Percentiles rank a stretch among this genome's conserved stretches.
Conservation (phyloP, 2,113 vertebrate species). For the Pachyramphus minor region DNA sequence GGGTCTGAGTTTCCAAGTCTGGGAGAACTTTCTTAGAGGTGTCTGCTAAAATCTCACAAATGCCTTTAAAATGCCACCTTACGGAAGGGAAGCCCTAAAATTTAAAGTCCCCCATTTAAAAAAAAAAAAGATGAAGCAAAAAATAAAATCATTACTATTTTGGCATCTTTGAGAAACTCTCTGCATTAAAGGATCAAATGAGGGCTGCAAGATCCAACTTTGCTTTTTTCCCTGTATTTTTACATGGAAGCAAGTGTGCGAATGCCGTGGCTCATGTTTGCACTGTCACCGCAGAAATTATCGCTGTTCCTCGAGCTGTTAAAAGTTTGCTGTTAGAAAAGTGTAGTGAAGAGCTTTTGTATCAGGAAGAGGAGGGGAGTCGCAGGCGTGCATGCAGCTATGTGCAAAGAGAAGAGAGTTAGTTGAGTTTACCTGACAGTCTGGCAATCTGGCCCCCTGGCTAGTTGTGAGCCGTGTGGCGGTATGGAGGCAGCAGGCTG, state of each 20-base stretch:
- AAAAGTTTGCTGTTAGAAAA: background rate
- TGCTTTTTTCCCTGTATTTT: background rate
- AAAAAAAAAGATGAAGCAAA: background rate
- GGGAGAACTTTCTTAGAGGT: background rate
- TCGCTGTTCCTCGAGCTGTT: background rate
- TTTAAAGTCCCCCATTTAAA: background rate
- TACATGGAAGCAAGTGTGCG: background rate
- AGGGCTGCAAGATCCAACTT: background rate
- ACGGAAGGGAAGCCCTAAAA: background rate
- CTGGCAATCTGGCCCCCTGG: constrained; percentile 82
- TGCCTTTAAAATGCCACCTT: background rate
- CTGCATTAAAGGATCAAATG: background rate
- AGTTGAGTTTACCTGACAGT: constrained; percentile 86
- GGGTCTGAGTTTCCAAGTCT: background rate
- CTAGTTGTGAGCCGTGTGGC: constrained; percentile 93
- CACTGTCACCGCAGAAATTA: constrained; percentile 3
- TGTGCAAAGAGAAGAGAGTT: constrained; percentile 37
- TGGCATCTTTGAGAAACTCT: background rate
- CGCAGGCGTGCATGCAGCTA: constrained; percentile 53
- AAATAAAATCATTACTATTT: background rate
- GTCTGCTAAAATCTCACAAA: background rate
- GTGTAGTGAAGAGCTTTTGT: background rate
- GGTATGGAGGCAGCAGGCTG: constrained; percentile 98
- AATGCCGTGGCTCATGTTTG: background rate
- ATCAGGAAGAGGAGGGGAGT: background rate